Evolutionary conservation across 2,113 vertebrate genomes (phyloP).

Genomic region (Butorides virescens): DNA sequence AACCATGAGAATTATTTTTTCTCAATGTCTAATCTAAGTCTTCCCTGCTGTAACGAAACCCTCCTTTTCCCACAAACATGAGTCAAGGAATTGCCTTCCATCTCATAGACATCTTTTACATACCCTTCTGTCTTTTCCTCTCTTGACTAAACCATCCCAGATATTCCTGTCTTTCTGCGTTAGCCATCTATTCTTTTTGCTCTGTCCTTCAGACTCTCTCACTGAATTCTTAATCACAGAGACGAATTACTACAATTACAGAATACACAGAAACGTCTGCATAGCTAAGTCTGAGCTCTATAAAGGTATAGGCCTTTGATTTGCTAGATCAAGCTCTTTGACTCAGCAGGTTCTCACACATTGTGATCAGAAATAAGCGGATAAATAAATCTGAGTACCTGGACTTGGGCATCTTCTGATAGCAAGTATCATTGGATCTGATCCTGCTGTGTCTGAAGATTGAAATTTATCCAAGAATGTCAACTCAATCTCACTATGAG

Average conservation of each 20-base stretch:
- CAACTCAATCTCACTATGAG: neutral
- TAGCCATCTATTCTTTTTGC: neutral
- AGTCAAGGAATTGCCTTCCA: neutral
- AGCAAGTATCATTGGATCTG: neutral
- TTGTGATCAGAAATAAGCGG: neutral
- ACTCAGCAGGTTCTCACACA: neutral
- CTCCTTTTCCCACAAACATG: neutral
- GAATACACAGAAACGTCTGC: neutral
- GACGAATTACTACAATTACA: neutral
- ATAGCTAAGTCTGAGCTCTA: neutral
- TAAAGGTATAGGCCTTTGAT: neutral
- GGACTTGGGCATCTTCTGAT: neutral
- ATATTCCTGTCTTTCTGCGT: neutral
- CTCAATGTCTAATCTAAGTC: neutral
- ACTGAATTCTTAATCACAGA: neutral
- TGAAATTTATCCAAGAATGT: neutral
- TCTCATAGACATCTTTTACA: neutral
- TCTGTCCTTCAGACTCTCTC: neutral
- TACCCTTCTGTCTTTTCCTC: neutral
- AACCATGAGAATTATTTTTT: neutral
- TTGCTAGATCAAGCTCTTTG: neutral
- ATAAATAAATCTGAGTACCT: neutral
- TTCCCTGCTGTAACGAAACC: neutral
- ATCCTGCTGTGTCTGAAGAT: neutral
- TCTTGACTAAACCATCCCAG: neutral